A percentile compares a stretch with the other conserved stretches of the same genome.
These are phyloP conservation scores for Sesia bembeciformis DNA, from an alignment of 2,888 invertebrate genomes.

Conservation along the genomic window DNA sequence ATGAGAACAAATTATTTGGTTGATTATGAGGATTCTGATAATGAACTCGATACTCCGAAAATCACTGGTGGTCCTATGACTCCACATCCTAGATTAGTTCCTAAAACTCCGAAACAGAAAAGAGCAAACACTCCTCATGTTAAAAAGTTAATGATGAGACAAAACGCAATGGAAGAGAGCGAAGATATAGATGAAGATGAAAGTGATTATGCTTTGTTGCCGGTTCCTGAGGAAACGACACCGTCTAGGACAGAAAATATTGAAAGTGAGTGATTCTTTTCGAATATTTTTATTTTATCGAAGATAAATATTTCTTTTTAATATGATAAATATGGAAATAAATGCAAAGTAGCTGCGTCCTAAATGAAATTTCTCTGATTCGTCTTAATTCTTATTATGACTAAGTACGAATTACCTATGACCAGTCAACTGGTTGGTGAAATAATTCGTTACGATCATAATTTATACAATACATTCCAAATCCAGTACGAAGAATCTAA, in stretches of 20 bases:
- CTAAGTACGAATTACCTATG: too few species aligned
- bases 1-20: slow-evolving; percentile 47
- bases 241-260: slow-evolving; percentile 30
- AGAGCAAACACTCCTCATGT: slow-evolving; percentile 52
- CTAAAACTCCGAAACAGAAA: slow-evolving; percentile 41
- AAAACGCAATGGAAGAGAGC: slow-evolving; percentile 35
- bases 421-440: too few species aligned
- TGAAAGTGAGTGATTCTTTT: slow-evolving; percentile 21
- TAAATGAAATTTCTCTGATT: too few species aligned
- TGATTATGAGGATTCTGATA: slow-evolving; percentile 56
- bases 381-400: too few species aligned
- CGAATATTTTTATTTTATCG: too few species aligned
- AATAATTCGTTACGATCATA: too few species aligned
- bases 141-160: slow-evolving; percentile 45
- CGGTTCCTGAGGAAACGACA: slow-evolving; percentile 22
- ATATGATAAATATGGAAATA: too few species aligned
- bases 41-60: slow-evolving; percentile 29
- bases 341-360: too few species aligned
- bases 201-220: neutral
- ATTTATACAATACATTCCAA: too few species aligned
- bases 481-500: too few species aligned
- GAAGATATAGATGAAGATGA: slow-evolving; percentile 32
- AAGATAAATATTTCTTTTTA: too few species aligned
- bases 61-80: slow-evolving; percentile 19
- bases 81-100: slow-evolving; percentile 29